Conservation (phyloP, 2,888 invertebrate genomes). For the Eurytoma adleriae region DNA sequence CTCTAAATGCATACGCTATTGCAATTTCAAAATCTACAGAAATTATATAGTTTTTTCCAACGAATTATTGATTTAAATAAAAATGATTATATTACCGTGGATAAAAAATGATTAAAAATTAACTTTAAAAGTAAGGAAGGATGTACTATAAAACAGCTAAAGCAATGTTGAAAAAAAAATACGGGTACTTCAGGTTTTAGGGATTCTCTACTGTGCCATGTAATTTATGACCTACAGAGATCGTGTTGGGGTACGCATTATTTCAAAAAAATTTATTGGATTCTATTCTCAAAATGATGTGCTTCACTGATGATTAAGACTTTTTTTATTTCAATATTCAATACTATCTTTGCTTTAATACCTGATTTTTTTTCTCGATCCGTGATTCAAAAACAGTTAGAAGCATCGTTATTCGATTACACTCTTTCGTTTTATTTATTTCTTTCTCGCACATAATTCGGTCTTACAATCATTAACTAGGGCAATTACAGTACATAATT, state of each 20-base stretch:
- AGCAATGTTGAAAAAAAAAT: slow-evolving; percentile 45
- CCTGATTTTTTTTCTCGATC: no score
- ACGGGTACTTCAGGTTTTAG: slow-evolving; percentile 48
- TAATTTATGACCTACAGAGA: slow-evolving; percentile 50
- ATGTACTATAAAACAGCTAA: slow-evolving; percentile 22
- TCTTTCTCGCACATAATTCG: slow-evolving; percentile 20
- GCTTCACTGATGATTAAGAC: slow-evolving; percentile 19
- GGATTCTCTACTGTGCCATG: slow-evolving; percentile 54
- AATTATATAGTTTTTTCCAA: not conserved
- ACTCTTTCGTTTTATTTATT: not conserved
- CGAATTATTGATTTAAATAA: not conserved
- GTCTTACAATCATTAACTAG: slow-evolving; percentile 12
- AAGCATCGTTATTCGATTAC: no score
- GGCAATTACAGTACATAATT: no score
- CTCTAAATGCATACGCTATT: not conserved
- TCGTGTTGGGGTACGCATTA: slow-evolving; percentile 19
- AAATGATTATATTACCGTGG: not conserved
- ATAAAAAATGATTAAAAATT: not conserved
- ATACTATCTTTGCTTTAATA: no score
- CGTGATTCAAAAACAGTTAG: no score
- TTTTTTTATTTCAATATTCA: no score
- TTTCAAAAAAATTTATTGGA: not conserved
- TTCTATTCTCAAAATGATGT: not conserved
- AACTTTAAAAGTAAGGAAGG: slow-evolving; percentile 19
- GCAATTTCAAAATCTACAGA: not conserved